Evolutionary conservation across 2,797 vertebrate genomes (phyloP).

Genomic region (Mus minutoides): DNA sequence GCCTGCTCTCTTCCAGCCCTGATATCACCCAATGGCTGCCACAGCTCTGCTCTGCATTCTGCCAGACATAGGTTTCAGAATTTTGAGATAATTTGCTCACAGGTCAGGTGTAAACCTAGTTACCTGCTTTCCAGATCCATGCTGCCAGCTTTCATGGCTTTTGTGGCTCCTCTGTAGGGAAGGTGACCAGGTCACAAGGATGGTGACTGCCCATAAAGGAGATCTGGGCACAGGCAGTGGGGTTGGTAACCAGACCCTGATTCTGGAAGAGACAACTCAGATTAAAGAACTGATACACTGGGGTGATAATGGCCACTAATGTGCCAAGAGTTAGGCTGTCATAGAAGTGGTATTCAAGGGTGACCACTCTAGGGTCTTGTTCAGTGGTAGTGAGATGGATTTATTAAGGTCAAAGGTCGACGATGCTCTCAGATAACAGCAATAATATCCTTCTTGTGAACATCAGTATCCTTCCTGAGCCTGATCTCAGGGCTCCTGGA

Average conservation of each 20-base stretch:
- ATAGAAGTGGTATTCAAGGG: not conserved
- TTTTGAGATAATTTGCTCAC: not conserved
- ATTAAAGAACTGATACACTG: not conserved
- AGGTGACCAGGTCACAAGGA: accelerated
- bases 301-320: not conserved
- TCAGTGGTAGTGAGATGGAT: not conserved
- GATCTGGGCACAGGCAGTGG: not conserved
- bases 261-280: not conserved
- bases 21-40: not conserved
- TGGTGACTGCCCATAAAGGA: accelerated
- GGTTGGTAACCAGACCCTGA: not conserved
- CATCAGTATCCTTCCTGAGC: not conserved
- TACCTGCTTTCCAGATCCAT: not conserved
- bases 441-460: not conserved
- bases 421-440: not conserved
- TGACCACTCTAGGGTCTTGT: not conserved
- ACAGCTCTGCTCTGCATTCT: not conserved
- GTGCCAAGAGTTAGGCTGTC: not conserved
- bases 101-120: not conserved
- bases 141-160: accelerated
- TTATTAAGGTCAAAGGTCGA: not conserved
- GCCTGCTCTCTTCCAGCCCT: accelerated
- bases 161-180: accelerated
- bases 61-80: not conserved
- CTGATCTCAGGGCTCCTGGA: slow-evolving; percentile 24